Base-by-base conservation (phyloP, 2,888 invertebrate species). In the Spialia ferax region DNA sequence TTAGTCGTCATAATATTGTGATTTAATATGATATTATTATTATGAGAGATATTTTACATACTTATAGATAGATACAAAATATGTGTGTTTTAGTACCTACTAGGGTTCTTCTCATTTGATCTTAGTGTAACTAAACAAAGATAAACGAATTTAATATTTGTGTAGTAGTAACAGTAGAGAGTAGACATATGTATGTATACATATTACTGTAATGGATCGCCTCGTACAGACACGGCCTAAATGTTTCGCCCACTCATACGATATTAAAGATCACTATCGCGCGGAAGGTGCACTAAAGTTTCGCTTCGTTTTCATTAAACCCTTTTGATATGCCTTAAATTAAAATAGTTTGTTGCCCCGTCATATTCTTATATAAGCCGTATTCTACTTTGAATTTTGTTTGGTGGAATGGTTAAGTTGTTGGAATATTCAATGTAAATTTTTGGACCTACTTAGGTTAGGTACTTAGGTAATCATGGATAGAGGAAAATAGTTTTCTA, bases 241-340 rank as follows among this genome's bases (percentile, higher is more conserved):
- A 88, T 86, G 86, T 86, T 87, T 88, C 85, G 82, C 78, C 89
- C 93, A 91, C 93, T 92, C 90, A 86, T 86, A 82, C 81, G 77
- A 84, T 91, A 93, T 93, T 93, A 93, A 93, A 93, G 93, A 93
- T 93, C 84, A 75, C 80, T 91, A 93, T 93, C 93, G 71, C 66
- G 77, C 86, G 92, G 91, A 92, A 91, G 91, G 85, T 77, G 82
- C 85, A 86, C 85, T 88, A 88, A 88, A 90, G 84, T 81, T 85
- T 86, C 85, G 81, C 86, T 87, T 87, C 85, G 81, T 84, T 90
- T 89, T 91, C 90, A 91, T 92, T 91, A 89, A 87, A 88, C 87
- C 84, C 86, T 89, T 89, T 86, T 83, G 77, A 80, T 81, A 76
- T 75, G 73, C 72, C 60, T 64, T 66, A 70, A 69, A 68, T 70